Conservation (phyloP, 2,113 vertebrate genomes). For the Promerops cafer region DNA sequence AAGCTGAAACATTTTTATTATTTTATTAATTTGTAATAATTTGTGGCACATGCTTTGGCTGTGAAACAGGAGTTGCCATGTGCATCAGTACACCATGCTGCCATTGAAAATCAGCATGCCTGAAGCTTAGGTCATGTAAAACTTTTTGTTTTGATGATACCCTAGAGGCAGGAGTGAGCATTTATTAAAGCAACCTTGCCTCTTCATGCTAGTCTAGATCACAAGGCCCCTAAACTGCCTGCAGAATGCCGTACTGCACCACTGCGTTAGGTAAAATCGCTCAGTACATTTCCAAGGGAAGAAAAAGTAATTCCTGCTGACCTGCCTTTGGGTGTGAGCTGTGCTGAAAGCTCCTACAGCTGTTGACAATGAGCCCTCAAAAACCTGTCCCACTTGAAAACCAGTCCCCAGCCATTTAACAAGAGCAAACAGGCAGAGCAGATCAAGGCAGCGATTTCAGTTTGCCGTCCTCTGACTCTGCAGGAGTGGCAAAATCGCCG, state of each 20-base stretch:
- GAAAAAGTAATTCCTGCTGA: background rate
- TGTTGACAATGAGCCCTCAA: background rate
- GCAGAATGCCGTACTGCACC: background rate
- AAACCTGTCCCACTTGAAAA: background rate
- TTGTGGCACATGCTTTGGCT: background rate
- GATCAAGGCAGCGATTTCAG: background rate
- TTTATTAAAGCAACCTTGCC: background rate
- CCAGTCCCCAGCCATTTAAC: background rate
- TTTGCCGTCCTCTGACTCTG: background rate
- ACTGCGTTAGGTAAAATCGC: background rate
- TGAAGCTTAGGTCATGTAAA: background rate
- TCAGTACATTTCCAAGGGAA: slow-evolving; percentile 4
- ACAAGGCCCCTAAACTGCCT: background rate
- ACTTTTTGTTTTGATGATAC: background rate
- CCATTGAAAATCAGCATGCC: background rate
- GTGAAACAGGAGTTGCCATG: background rate
- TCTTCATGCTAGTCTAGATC: background rate
- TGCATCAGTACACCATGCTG: accelerated
- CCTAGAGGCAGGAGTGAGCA: background rate
- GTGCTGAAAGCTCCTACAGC: background rate
- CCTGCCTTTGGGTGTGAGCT: slow-evolving; percentile 1
- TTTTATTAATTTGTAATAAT: background rate
- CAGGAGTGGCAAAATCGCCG: background rate
- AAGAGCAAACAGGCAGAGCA: slow-evolving; percentile 9
- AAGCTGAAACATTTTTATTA: background rate